Evolutionary conservation across 2,113 vertebrate species (phyloP), one percentile per base, ranked within the genome.

Genomic region (Cricetomys ansorgei): DNA sequence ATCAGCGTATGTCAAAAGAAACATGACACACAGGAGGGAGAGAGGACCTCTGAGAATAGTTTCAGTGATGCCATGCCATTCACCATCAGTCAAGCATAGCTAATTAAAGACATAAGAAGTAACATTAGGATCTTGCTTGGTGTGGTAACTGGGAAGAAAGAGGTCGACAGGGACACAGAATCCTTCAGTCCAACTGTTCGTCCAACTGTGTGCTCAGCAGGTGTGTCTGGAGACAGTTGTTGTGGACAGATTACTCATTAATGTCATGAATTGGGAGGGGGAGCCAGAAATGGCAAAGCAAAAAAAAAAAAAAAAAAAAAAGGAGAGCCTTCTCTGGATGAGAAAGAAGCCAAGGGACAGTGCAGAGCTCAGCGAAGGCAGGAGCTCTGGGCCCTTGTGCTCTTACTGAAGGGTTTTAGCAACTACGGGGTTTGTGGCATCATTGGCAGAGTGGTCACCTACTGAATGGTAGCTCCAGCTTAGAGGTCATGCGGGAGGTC

Each of bases 241-340:
- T 72, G 53, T 31, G 86, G 92, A 94, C 92, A 96, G 95, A 96
- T 96, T 59, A 94, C 92, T 95, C 96, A 95, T 92, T 92, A 85
- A 88, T 85, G 84, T 86, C 88, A 86, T 84, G 76, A 94, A 93
- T 1, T 0, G 16, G 59, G 34, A 50, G 55, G 3, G 31, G 77
- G 6, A 40, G 64, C 50, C 59, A 64, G 70, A 80, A 72, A 73
- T 65, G 40, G 43, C 48, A 69, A 13, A 12, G 13, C 11, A 88
- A 3, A 31, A 62, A 1, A 29, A 70, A 59, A 40, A 53, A 43
- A 64, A 45, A 3, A 88, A 3, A 31, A 62, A 1, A 29, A 70
- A 59, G 37, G 48, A 43, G 45, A 45, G 1, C 15, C 25, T 87
- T 50, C 67, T 53, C 23, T n/a, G n/a, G 13, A 45, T 65, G 21